Evolutionary conservation across 2,113 vertebrate species (phyloP), one percentile per base, ranked within the genome.

Genomic region (Spea multiplicata): DNA sequence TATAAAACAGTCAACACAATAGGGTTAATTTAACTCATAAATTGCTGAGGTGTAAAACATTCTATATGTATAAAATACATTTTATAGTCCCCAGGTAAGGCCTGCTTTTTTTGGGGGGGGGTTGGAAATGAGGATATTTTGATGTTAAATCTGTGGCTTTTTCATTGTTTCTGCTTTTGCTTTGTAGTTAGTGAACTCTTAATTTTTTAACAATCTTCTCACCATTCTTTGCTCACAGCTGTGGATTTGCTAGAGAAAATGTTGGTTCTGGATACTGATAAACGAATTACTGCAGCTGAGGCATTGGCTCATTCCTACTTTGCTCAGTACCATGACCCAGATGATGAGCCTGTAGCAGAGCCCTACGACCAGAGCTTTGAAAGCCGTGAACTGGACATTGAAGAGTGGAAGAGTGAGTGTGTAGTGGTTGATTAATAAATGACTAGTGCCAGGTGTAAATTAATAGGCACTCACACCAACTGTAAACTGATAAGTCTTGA

Each of bases 291-390:
- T 0, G 97, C 97, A 0, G 93, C 96, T 0, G 94, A 98, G 81
- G 97, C 97, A 0, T 87, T 99, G 17, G 96, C 96, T 3, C 97
- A 99, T 2, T 82, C 89, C 14, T 99, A 99, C 86, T 99, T 99
- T 13, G 80, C 95, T 8, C 97, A 98, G 90, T 99, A 99, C 82
- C 97, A 99, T 0, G 97, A 99, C 78, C 97, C 97, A 0, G 97
- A 99, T 0, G 97, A 99, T 0, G 97, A 99, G 73, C 97, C 97
- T 0, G 95, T 98, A 83, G 96, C 97, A 0, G 96, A 98, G 5
- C 96, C 96, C 12, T 99, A 99, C 0, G 97, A 99, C 88, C 97
- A 99, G 92, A 98, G 96, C 77, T 99, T 99, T 48, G 97, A 99
- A 83, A 99, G 96, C 88, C 92, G 96, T 14, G 97, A 99, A 69